A percentile compares a stretch with the other conserved stretches of the same genome.
These are phyloP conservation scores for Sminthopsis crassicaudata DNA, from an alignment of 2,113 vertebrate genomes.

Conservation along the genomic window DNA sequence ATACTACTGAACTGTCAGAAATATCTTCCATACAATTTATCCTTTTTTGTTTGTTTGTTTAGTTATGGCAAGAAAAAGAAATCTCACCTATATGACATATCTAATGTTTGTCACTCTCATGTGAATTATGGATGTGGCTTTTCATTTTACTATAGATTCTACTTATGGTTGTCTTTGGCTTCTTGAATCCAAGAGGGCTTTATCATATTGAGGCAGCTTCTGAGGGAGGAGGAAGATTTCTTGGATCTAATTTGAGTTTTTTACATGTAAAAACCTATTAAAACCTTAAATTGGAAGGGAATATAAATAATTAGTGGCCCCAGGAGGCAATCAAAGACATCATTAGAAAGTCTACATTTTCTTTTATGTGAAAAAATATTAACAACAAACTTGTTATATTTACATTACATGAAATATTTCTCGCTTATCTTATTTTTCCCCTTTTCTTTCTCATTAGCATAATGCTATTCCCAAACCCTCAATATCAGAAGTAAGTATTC, in stretches of 20 bases:
- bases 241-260: not conserved
- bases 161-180: constrained; percentile 21
- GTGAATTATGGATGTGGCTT: not conserved
- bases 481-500: not conserved
- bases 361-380: not conserved
- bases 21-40: constrained; percentile 1
- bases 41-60: not conserved
- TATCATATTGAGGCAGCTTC: not conserved
- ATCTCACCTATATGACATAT: not conserved
- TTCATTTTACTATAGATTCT: constrained; percentile 24
- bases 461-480: not conserved
- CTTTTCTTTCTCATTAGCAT: not conserved
- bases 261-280: not conserved
- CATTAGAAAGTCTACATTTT: not conserved
- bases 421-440: not conserved
- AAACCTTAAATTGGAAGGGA: not conserved
- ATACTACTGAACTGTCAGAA: constrained; percentile 16
- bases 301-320: not conserved
- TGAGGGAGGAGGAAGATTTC: not conserved
- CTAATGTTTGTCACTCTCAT: not conserved
- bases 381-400: not conserved
- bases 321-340: not conserved
- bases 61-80: not conserved
- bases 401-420: not conserved
- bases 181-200: constrained; percentile 17